Evolutionary conservation across 2,113 vertebrate species (phyloP).

Genomic region (Leucoraja erinaceus): DNA sequence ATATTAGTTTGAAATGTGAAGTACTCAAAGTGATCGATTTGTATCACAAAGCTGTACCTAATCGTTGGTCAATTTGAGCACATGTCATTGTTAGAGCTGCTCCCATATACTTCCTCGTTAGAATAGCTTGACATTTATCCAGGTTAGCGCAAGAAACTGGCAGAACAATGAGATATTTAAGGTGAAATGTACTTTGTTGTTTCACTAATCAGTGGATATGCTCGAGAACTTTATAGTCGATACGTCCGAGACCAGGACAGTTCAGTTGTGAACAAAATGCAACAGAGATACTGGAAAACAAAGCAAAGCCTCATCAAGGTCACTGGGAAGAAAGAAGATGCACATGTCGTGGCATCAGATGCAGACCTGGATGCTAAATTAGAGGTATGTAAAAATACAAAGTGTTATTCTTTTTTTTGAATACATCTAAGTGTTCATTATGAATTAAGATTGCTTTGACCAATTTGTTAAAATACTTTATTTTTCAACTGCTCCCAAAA

Average conservation of each 20-base stretch:
- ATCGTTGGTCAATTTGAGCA: not conserved
- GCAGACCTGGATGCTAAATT: slow-evolving; percentile 91
- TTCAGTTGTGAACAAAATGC: slow-evolving; percentile 92
- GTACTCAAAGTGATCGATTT: not conserved
- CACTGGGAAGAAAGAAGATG: slow-evolving; percentile 92
- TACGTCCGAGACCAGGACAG: slow-evolving; percentile 80
- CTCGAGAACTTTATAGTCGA: slow-evolving; percentile 75
- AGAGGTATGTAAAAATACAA: slow-evolving; percentile 63
- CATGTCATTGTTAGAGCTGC: not conserved
- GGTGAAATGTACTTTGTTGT: not conserved
- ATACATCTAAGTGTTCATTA: not conserved
- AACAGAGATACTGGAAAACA: slow-evolving; percentile 95
- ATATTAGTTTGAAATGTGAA: not conserved
- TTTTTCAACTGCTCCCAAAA: not conserved
- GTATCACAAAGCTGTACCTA: not conserved
- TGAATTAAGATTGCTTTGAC: not conserved
- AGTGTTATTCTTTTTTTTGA: not conserved
- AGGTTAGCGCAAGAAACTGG: not conserved
- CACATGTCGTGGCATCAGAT: slow-evolving; percentile 89
- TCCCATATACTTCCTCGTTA: not conserved
- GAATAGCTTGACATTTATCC: not conserved
- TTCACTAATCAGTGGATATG: slow-evolving; percentile 61
- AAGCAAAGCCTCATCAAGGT: slow-evolving; percentile 93
- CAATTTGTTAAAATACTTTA: slow-evolving; percentile 39
- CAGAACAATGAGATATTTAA: not conserved